Evolutionary conservation across 2,797 vertebrate genomes (phyloP), one percentile per base, ranked within the genome.

Genomic region (Acanthurus tractus): DNA sequence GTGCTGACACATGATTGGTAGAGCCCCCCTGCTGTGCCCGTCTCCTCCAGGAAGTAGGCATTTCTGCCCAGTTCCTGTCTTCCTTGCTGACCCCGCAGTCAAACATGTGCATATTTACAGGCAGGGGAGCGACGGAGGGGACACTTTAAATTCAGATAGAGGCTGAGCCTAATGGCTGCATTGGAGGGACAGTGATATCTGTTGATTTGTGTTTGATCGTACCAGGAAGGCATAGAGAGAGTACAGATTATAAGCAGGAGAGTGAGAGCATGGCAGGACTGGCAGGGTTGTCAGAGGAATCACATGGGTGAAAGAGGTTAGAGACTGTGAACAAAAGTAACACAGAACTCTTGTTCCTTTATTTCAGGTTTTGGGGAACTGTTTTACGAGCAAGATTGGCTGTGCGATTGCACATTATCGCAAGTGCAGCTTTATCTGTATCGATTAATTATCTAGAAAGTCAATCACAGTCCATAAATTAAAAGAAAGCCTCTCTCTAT

Each of bases 91-190:
- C 93, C 93, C 78, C 54, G 0, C 90, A 85, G 93, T 94, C 92
- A 94, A 94, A 93, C 90, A 94, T 94, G 93, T 91, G 86, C 93
- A 94, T 94, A 94, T 93, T 94, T 92, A 90, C 86, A 61, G 81
- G 84, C 76, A 42, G 74, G 67, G 72, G 88, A 86, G 84, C 79
- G 80, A 80, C 42, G 49, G 75, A 61, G 65, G 76, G 86, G 73
- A 78, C 80, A 58, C 83, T 92, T 92, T 89, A 78, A 87, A 93
- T 94, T 93, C 89, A 90, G 86, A 82, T 67, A 42, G 85, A 92
- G 78, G 78, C 86, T 70, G 84, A 76, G 84, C 74, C 80, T 93
- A 94, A 94, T 94, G 87, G 86, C 86, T 81, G 81, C 90, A 94
- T 93, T 78, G 89, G 80, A 94, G 87, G 93, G 92, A 93, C 50